Evolutionary conservation across 2,888 invertebrate species (phyloP), one percentile per base, ranked within the genome.

Genomic region (Pasiphila rectangulata): DNA sequence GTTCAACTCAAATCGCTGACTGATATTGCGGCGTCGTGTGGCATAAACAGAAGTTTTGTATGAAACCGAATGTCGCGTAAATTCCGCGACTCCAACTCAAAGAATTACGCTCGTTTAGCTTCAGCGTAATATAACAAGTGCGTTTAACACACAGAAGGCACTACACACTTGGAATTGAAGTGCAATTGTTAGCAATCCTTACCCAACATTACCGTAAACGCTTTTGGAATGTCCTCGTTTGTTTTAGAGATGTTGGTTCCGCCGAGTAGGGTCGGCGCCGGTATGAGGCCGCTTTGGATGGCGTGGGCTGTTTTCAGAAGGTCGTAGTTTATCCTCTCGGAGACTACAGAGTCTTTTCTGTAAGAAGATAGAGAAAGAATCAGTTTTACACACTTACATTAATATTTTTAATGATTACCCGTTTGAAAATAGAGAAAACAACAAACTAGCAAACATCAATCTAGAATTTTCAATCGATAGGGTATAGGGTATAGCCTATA

Each of bases 321-420:
- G 80, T 99, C 98, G 75, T 97, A 99, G 75, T 96, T 96, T 55
- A 98, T 96, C 59, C 90, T 90, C 57, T 98, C 96, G 0, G 93
- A 91, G 6, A 99, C 95, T 27, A 94, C 91, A 0, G 99, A 98
- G 82, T 99, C 98, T 72, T 95, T 90, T 68, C 95, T 94, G 86
- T 9, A 73, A 75, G 53, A 10, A 34, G 59, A 58, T n/a, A n/a
- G 16, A 5, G 2, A 16, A n/a, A 30, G 4, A 16, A 0, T 16
- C 15, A 7, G 13, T 6, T 27, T 13, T 13, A 7, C 12, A 25
- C 10, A 10, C 2, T 25, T 5, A 4, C 5, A n/a, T n/a, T n/a
- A n/a, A n/a, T n/a, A n/a, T n/a, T n/a, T n/a, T n/a, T n/a, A n/a
- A n/a, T n/a, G n/a, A n/a, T n/a, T n/a, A n/a, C n/a, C n/a, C n/a